Conservation (phyloP, 2,113 vertebrate species). For the Lophochroa leadbeateri region DNA sequence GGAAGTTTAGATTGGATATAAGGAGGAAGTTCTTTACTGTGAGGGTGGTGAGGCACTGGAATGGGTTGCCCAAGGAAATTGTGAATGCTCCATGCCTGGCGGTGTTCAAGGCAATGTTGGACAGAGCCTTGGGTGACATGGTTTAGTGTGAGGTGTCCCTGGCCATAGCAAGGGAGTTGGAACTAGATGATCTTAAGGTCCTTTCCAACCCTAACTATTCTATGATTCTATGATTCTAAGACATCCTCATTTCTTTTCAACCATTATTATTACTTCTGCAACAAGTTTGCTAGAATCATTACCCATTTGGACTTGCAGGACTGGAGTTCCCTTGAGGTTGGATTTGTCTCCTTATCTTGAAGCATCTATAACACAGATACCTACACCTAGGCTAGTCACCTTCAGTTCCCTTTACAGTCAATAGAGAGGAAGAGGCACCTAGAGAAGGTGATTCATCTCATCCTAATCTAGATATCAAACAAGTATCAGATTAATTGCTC, state of each 20-base stretch:
- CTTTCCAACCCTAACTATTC: too few species aligned
- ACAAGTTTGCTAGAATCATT: background rate
- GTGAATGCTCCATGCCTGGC: too few species aligned
- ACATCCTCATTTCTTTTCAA: background rate
- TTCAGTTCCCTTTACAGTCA: background rate
- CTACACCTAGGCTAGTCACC: background rate
- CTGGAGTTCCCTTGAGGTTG: background rate
- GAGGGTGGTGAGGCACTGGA: too few species aligned
- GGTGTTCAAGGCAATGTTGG: too few species aligned
- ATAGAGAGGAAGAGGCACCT: background rate
- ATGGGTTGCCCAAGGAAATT: too few species aligned
- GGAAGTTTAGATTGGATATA: too few species aligned
- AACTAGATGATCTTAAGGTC: too few species aligned
- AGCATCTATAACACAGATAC: background rate
- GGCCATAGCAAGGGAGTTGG: too few species aligned
- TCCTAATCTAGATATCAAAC: slow-evolving; percentile 35
- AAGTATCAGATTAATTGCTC: slow-evolving; percentile 42
- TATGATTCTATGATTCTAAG: too few species aligned
- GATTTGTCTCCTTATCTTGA: slow-evolving; percentile 7
- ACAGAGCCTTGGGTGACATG: too few species aligned
- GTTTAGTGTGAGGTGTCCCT: too few species aligned
- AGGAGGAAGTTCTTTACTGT: too few species aligned
- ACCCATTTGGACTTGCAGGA: background rate
- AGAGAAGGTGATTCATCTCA: slow-evolving; percentile 44
- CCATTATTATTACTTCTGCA: background rate